phyloP scores from a whole-genome alignment of 1,140 invertebrate species.

The Platyura marginata region DNA sequence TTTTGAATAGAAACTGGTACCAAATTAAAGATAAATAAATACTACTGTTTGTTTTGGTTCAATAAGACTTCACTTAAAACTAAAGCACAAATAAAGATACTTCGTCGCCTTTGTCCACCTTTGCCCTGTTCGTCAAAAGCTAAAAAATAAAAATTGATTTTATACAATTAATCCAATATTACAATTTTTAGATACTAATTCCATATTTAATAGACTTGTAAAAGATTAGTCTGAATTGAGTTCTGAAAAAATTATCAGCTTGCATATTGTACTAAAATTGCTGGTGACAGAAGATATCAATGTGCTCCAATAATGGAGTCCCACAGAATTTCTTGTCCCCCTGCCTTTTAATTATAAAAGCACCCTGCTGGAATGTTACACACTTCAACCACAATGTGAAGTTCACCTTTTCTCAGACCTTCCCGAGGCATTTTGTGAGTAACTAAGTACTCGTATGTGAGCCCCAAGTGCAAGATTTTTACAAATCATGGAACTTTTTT shows the following conservation, averaged over 20 bases:
- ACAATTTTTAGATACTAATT: no score
- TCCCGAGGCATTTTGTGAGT: constrained; percentile 29
- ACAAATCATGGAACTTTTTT: no score
- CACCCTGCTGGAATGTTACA: constrained; percentile 32
- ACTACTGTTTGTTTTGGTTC: no score
- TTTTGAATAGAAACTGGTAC: no score
- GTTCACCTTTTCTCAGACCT: constrained; percentile 34
- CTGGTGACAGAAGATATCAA: constrained; percentile 34
- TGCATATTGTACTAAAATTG: constrained; percentile 36
- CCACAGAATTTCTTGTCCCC: constrained; percentile 32
- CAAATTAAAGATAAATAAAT: no score
- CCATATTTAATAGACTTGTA: constrained; percentile 27
- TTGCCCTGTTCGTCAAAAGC: no score
- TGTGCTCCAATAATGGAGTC: constrained; percentile 16
- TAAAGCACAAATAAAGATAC: no score
- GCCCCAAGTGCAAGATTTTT: constrained; percentile 35
- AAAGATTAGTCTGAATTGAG: constrained; percentile 42
- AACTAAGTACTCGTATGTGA: constrained; percentile 31
- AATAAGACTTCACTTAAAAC: no score
- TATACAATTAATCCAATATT: no score
- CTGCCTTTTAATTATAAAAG: constrained; percentile 29
- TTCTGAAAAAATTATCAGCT: constrained; percentile 27
- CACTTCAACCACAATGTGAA: constrained; percentile 1
- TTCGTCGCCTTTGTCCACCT: no score
- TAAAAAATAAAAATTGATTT: no score